Conservation (phyloP, 2,797 vertebrate species). For the Tragelaphus oryx region DNA sequence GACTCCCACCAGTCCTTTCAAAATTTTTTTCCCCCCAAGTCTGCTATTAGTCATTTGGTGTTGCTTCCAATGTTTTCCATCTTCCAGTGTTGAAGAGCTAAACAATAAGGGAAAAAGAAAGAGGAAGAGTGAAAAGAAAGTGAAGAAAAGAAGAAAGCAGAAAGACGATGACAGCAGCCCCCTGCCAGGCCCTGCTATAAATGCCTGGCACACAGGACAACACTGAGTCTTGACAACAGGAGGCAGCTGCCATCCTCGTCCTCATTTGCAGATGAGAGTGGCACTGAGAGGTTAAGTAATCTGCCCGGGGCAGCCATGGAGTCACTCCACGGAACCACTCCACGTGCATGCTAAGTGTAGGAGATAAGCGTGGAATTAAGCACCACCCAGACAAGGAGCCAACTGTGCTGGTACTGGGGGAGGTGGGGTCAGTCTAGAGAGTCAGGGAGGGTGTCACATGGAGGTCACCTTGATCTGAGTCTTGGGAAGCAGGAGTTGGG, state of each 20-base stretch:
- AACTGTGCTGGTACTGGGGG: no score
- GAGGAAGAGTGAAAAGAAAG: neutral
- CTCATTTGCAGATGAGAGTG: rapidly evolving
- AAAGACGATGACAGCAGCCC: rapidly evolving
- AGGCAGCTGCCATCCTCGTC: neutral
- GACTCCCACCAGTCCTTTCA: neutral
- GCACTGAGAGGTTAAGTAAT: neutral
- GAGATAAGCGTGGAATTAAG: neutral
- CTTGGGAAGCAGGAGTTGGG: neutral
- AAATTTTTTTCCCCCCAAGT: neutral
- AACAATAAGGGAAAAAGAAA: neutral
- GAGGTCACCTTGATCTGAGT: neutral
- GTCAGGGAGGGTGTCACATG: rapidly evolving
- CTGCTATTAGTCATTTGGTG: neutral
- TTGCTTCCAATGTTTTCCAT: neutral
- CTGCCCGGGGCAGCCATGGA: neutral
- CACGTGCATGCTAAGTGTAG: neutral
- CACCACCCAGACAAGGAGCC: neutral
- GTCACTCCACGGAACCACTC: neutral
- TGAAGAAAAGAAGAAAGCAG: neutral
- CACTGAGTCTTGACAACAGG: neutral
- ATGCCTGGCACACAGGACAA: neutral
- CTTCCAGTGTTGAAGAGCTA: neutral
- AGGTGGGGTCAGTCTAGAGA: neutral
- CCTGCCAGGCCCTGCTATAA: neutral